phyloP scores from a whole-genome alignment of 2,113 vertebrate species.

The Neogale vison region DNA sequence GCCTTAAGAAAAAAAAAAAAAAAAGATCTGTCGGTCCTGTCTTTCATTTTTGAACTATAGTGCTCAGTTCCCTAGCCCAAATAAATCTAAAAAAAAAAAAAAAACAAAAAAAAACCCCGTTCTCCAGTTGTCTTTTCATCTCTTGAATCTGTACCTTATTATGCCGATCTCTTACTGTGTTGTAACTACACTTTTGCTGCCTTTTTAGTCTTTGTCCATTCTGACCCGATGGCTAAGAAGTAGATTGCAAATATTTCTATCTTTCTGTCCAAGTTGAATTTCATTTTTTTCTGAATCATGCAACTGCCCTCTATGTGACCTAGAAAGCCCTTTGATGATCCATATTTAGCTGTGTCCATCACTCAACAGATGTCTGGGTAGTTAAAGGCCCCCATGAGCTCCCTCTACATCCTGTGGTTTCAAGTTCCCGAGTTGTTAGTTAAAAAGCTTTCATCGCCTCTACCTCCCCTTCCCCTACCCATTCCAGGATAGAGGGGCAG shows the following conservation, averaged over 20 bases:
- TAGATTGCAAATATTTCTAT: constrained; percentile 45
- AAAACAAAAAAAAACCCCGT: neutral
- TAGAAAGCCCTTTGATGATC: constrained; percentile 79
- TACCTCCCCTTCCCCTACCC: neutral
- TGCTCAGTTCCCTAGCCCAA: neutral
- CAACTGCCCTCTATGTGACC: constrained; percentile 77
- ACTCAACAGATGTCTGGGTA: constrained; percentile 80
- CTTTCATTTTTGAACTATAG: constrained; percentile 1
- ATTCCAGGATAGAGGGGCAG: constrained; percentile 55
- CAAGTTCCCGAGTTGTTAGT: constrained; percentile 76
- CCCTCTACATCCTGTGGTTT: constrained; percentile 81
- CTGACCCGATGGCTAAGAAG: constrained; percentile 37
- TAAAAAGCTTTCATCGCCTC: constrained; percentile 68
- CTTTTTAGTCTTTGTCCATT: constrained; percentile 47
- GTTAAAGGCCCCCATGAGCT: constrained; percentile 73
- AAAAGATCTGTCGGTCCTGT: neutral
- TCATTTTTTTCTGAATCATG: constrained; percentile 74
- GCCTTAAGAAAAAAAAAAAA: neutral
- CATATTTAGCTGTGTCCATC: constrained; percentile 81
- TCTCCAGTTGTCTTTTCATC: constrained; percentile 12
- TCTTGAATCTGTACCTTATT: constrained; percentile 49
- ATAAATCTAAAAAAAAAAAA: neutral
- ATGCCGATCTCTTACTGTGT: neutral
- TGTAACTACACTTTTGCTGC: neutral
- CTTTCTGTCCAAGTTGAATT: constrained; percentile 67